These are phyloP conservation scores for Catostylus mosaicus DNA, from an alignment of 30 jellyfish, hydroid and myxozoan species.

Conservation along the genomic window DNA sequence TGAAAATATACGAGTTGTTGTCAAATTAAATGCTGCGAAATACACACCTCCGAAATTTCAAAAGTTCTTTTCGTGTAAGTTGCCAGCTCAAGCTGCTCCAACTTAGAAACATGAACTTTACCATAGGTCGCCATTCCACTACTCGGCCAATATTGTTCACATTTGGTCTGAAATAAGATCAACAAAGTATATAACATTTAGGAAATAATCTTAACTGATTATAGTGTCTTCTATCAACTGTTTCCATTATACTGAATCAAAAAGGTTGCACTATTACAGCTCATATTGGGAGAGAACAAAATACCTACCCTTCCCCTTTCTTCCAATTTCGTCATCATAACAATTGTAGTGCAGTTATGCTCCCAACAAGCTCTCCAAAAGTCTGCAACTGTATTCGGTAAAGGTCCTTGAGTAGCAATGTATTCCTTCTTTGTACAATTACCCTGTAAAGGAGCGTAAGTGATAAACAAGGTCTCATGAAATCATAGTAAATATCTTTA, in stretches of 20 bases:
- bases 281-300: too few species aligned
- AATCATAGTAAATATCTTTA: too few species aligned
- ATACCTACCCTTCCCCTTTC: constrained; percentile 98
- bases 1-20: not conserved
- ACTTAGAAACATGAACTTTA: constrained; percentile 63
- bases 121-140: constrained; percentile 85
- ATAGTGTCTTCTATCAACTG: too few species aligned
- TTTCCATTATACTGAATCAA: too few species aligned
- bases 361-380: constrained; percentile 99
- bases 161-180: constrained; percentile 67
- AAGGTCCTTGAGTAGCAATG: constrained; percentile 99
- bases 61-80: constrained; percentile 85
- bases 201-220: too few species aligned
- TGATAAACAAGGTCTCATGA: too few species aligned
- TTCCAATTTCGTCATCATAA: constrained; percentile 96
- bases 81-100: constrained; percentile 76
- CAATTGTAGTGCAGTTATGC: constrained; percentile 83
- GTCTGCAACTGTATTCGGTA: constrained; percentile 88
- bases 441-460: constrained; percentile 60
- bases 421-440: constrained; percentile 87
- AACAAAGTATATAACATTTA: too few species aligned
- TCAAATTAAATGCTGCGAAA: not conserved
- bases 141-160: constrained; percentile 98
- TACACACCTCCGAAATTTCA: constrained; percentile 73
- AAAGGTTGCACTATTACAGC: too few species aligned